A percentile compares a stretch with the other conserved stretches of the same genome.
These are phyloP conservation scores for Ctenopoma kingsleyae DNA, from an alignment of 2,797 vertebrate species.

Conservation along the genomic window DNA sequence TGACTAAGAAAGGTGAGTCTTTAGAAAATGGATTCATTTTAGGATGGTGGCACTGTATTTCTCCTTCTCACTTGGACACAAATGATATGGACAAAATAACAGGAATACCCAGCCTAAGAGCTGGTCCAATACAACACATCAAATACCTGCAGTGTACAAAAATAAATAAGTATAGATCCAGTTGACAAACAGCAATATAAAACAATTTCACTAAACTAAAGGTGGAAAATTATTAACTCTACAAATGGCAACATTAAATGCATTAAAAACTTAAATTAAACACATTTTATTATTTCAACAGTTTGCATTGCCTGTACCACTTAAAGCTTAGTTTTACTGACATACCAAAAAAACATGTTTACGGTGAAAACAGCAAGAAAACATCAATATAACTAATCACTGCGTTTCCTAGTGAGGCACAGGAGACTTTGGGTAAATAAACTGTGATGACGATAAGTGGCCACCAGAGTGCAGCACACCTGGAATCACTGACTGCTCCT, in stretches of 20 bases:
- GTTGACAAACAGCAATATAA: neutral
- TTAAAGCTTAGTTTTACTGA: neutral
- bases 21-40: neutral
- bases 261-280: slow-evolving; percentile 2
- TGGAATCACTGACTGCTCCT: slow-evolving; percentile 40
- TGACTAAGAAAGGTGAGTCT: neutral
- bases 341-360: neutral
- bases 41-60: neutral
- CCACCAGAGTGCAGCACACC: slow-evolving; percentile 79
- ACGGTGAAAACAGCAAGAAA: neutral
- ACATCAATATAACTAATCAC: slow-evolving; percentile 20
- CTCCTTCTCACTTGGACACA: neutral
- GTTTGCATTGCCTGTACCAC: neutral
- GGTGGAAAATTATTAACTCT: neutral
- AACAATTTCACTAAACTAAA: neutral
- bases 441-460: slow-evolving; percentile 34
- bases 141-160: neutral
- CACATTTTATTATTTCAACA: neutral
- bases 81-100: neutral
- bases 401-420: slow-evolving; percentile 23
- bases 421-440: slow-evolving; percentile 73
- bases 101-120: neutral
- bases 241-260: neutral
- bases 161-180: too few species aligned
- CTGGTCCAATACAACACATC: neutral